These are phyloP conservation scores for Rhysida immarginata DNA, from an alignment of 1,140 invertebrate species.

Conservation along the genomic window DNA sequence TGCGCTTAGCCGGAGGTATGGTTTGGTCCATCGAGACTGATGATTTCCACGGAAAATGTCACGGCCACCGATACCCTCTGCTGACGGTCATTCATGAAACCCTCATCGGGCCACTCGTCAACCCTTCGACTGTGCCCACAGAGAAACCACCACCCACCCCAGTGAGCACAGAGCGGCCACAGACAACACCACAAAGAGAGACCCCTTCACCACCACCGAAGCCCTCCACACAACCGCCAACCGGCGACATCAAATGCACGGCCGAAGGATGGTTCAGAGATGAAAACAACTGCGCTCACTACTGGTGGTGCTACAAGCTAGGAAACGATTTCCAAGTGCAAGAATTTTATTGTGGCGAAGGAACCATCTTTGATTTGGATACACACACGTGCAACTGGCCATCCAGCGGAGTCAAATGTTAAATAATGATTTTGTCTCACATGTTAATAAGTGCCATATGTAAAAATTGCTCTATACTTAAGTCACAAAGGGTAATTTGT, in stretches of 20 bases:
- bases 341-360: constrained; percentile 12
- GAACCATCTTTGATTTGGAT: constrained; percentile 16
- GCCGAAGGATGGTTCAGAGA: constrained; percentile 20
- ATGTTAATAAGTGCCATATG: no score
- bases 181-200: neutral
- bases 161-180: neutral
- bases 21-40: no score
- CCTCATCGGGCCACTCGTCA: neutral
- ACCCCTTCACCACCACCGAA: no score
- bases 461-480: no score
- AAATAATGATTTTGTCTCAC: no score
- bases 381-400: constrained; percentile 13
- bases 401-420: no score
- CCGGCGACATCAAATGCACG: constrained; percentile 16
- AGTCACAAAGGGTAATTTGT: no score
- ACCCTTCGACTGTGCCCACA: constrained; percentile 4
- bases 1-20: constrained; percentile 65
- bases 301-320: constrained; percentile 19
- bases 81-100: neutral
- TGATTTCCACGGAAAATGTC: constrained; percentile 5
- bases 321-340: constrained; percentile 10
- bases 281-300: constrained; percentile 17
- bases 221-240: constrained; percentile 3
- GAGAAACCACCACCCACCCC: constrained; percentile 3
- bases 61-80: neutral